phyloP scores from a whole-genome alignment of 2,113 vertebrate genomes.

The Panthera leo region DNA sequence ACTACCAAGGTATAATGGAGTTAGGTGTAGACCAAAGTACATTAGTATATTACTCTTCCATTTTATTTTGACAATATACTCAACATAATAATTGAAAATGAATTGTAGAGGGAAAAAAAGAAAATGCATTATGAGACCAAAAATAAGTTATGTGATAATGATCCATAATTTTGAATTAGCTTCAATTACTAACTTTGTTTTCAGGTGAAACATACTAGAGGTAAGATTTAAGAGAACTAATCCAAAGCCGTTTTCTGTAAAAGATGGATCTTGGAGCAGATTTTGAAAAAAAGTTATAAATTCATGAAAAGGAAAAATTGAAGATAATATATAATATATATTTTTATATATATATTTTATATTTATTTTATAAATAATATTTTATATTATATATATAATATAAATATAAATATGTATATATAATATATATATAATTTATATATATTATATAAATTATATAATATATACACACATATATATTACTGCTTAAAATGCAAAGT shows the following conservation, averaged over 20 bases:
- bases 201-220: neutral
- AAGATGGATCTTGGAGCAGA: neutral
- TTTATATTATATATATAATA: no score
- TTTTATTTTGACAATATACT: neutral
- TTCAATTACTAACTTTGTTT: neutral
- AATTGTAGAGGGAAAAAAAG: neutral
- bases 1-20: neutral
- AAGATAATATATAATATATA: neutral
- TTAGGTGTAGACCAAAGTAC: neutral
- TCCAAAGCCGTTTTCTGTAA: neutral
- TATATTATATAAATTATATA: neutral
- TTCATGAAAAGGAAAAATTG: neutral
- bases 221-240: neutral
- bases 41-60: neutral
- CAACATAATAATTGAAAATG: neutral
- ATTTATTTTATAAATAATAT: no score
- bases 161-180: neutral
- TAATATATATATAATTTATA: neutral
- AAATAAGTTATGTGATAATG: neutral
- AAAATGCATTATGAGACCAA: neutral
- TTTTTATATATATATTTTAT: neutral
- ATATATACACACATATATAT: neutral
- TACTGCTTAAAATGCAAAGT: neutral
- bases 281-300: conserved; percentile 1
- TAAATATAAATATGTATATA: no score